Percentiles rank a stretch among this genome's conserved stretches.
These are phyloP conservation scores for Hylomyscus alleni DNA, from an alignment of 2,797 vertebrate genomes.

Conservation along the genomic window DNA sequence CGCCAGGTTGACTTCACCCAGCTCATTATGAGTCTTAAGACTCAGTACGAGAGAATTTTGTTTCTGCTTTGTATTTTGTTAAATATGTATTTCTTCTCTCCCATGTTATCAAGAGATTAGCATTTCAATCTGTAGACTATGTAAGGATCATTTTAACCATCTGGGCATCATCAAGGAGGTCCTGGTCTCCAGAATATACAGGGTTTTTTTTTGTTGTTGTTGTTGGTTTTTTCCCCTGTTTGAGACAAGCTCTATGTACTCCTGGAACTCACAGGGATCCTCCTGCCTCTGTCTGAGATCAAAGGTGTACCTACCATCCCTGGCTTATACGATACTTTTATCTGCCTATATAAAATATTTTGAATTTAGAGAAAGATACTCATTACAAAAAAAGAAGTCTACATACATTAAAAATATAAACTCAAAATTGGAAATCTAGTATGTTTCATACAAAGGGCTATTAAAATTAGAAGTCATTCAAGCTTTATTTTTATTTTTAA, in stretches of 20 bases:
- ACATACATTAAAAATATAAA: neutral
- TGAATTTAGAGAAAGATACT: constrained; percentile 39
- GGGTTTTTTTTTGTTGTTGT: neutral
- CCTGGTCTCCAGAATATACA: neutral
- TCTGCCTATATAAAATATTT: constrained; percentile 33
- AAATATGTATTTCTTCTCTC: neutral
- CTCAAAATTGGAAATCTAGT: constrained; percentile 31
- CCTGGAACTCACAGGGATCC: neutral
- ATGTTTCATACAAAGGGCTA: constrained; percentile 3
- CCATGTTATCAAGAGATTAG: neutral
- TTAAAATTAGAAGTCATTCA: constrained; percentile 44
- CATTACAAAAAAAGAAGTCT: neutral
- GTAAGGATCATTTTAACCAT: no score
- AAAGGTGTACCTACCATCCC: neutral
- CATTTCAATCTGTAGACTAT: neutral
- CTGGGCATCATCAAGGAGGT: neutral
- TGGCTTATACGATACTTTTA: neutral
- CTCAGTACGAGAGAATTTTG: constrained; percentile 19
- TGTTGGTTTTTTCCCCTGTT: neutral
- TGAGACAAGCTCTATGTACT: neutral
- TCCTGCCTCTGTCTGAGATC: neutral
- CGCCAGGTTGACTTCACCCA: neutral
- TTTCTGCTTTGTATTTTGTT: neutral
- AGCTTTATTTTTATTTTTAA: neutral
- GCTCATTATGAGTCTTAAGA: neutral